A percentile compares a stretch with the other conserved stretches of the same genome.
phyloP scores from a whole-genome alignment of 1,140 invertebrate genomes.

The Cephus cinctus region DNA sequence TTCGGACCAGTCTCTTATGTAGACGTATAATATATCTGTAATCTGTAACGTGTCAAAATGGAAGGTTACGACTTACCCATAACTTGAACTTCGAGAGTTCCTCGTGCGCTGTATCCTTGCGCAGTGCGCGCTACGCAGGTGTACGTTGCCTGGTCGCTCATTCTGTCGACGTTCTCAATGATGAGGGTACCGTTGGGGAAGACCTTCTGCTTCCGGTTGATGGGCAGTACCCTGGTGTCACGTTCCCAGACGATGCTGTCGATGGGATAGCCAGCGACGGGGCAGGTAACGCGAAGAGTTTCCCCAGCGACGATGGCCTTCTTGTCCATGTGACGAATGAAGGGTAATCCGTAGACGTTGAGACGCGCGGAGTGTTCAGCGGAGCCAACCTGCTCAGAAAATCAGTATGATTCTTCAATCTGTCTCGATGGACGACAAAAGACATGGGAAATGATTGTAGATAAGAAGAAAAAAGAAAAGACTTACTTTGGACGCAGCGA shows the following conservation, averaged over 20 bases:
- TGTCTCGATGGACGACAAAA: too few species aligned
- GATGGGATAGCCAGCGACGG: constrained; percentile 92
- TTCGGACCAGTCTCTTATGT: constrained; percentile 27
- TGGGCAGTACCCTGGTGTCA: constrained; percentile 78
- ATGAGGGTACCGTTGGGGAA: constrained; percentile 92
- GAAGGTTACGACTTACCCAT: constrained; percentile 79
- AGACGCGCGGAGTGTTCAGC: constrained; percentile 83
- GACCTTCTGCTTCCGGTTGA: constrained; percentile 93
- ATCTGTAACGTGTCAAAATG: constrained; percentile 3
- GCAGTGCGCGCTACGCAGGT: constrained; percentile 90
- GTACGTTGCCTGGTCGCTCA: constrained; percentile 91
- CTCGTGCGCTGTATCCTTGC: constrained; percentile 83
- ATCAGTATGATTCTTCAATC: too few species aligned
- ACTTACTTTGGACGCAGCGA: constrained; percentile 80
- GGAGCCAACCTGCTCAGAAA: constrained; percentile 67
- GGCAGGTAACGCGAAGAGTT: constrained; percentile 84
- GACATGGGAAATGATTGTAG: not conserved
- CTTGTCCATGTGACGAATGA: constrained; percentile 90
- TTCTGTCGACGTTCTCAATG: constrained; percentile 89
- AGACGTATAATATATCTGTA: constrained; percentile 25
- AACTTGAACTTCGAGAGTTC: constrained; percentile 88
- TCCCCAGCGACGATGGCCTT: constrained; percentile 92
- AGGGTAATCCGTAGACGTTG: constrained; percentile 90
- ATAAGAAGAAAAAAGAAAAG: constrained; percentile 4
- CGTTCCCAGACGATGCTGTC: constrained; percentile 92